phyloP scores from a whole-genome alignment of 2,113 vertebrate species.

The Paradoxurus hermaphroditus region DNA sequence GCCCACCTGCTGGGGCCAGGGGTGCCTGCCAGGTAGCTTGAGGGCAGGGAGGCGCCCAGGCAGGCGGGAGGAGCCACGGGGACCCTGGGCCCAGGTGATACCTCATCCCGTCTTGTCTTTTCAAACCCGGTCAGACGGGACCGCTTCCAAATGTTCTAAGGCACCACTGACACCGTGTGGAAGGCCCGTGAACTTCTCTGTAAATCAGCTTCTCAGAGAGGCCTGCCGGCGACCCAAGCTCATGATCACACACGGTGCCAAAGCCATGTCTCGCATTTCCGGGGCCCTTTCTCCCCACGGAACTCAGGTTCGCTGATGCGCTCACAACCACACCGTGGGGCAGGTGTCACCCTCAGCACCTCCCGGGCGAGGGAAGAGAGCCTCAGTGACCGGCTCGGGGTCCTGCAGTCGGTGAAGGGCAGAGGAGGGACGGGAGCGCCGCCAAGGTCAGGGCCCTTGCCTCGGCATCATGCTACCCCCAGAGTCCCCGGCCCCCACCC shows the following conservation, averaged over 20 bases:
- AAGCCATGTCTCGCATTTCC: accelerated
- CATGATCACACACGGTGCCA: too few species aligned
- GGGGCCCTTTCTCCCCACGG: background rate
- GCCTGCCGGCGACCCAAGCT: too few species aligned
- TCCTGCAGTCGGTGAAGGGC: accelerated
- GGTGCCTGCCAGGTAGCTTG: background rate
- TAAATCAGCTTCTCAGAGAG: background rate
- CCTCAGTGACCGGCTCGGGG: background rate
- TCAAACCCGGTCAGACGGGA: background rate
- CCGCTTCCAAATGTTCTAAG: background rate
- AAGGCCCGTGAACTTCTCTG: background rate
- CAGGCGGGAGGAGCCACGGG: background rate
- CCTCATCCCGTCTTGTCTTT: background rate
- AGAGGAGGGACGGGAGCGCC: background rate
- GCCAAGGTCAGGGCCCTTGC: background rate
- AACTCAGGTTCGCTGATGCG: background rate
- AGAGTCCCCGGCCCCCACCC: background rate
- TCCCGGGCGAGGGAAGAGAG: background rate
- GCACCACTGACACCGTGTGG: background rate
- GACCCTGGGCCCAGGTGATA: background rate
- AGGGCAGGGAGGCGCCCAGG: background rate
- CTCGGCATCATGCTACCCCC: background rate
- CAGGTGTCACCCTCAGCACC: too few species aligned
- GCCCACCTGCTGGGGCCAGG: accelerated
- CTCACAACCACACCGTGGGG: accelerated